Evolutionary conservation across 2,888 invertebrate genomes (phyloP).

Genomic region (Tetranychus piercei): DNA sequence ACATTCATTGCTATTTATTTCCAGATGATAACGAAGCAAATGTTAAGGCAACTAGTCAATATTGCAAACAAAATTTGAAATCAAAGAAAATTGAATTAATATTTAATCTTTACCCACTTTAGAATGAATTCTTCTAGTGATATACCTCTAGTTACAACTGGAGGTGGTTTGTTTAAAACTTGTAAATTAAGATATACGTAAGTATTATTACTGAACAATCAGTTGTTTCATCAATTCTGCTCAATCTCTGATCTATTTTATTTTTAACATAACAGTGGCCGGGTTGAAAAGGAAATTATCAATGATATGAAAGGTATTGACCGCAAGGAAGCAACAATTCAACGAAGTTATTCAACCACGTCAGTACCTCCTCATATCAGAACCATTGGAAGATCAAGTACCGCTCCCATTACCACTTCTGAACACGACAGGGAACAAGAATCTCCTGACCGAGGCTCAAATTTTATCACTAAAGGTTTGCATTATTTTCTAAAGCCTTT

Average conservation of each 20-base stretch:
- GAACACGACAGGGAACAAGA: constrained; percentile 11
- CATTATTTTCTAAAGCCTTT: background rate
- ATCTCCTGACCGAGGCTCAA: constrained; percentile 17
- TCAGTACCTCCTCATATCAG: constrained; percentile 18
- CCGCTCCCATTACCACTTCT: constrained; percentile 16
- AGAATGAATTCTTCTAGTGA: constrained; percentile 60
- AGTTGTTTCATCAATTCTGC: background rate
- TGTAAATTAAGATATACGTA: constrained; percentile 68
- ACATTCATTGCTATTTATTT: too few relatives aligned
- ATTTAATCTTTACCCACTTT: background rate
- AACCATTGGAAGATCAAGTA: constrained; percentile 21
- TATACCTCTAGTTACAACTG: constrained; percentile 61
- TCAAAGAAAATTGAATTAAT: background rate
- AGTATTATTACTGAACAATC: background rate
- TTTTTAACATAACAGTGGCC: constrained; percentile 42
- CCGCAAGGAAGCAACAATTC: constrained; percentile 15
- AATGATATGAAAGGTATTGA: constrained; percentile 42
- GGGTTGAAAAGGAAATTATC: constrained; percentile 75
- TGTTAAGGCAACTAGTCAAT: too few relatives aligned
- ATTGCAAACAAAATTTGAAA: too few relatives aligned
- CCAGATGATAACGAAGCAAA: too few relatives aligned
- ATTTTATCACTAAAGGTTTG: constrained; percentile 15
- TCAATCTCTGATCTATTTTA: background rate
- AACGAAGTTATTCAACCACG: constrained; percentile 20
- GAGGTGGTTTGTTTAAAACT: constrained; percentile 78